These are phyloP conservation scores for Agapornis roseicollis DNA, from an alignment of 2,113 vertebrate genomes.

Conservation along the genomic window DNA sequence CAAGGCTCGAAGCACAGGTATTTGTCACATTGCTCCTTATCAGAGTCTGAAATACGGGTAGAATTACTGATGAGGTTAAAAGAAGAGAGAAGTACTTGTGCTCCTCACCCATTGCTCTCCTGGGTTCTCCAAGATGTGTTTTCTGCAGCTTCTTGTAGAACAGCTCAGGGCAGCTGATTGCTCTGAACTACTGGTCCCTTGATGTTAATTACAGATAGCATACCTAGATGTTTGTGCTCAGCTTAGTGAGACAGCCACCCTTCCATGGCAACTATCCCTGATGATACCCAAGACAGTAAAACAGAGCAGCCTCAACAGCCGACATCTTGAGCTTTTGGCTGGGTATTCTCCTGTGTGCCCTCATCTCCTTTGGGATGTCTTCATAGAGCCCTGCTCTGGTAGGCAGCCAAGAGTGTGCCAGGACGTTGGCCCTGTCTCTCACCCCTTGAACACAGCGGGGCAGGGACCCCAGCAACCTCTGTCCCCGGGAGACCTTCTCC, in stretches of 20 bases:
- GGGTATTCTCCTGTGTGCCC: not conserved
- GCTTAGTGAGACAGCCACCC: not conserved
- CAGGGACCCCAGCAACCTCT: fast-evolving
- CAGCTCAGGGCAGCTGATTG: fast-evolving
- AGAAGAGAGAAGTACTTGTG: not conserved
- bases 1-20: fast-evolving
- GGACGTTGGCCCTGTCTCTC: not conserved
- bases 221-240: not conserved
- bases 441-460: not conserved
- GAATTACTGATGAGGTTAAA: not conserved
- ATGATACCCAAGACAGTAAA: not conserved
- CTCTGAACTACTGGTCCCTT: not conserved
- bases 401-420: not conserved
- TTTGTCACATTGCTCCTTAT: fast-evolving
- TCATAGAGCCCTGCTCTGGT: not conserved
- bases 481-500: fast-evolving
- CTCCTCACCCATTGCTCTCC: not conserved
- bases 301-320: not conserved
- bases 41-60: fast-evolving
- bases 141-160: not conserved
- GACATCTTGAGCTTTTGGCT: not conserved
- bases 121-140: fast-evolving
- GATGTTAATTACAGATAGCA: too few species aligned
- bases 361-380: too few species aligned
- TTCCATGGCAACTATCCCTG: not conserved